Evolutionary conservation across 2,113 vertebrate genomes (phyloP), one percentile per base, ranked within the genome.

Genomic region (Rhinogobius similis): DNA sequence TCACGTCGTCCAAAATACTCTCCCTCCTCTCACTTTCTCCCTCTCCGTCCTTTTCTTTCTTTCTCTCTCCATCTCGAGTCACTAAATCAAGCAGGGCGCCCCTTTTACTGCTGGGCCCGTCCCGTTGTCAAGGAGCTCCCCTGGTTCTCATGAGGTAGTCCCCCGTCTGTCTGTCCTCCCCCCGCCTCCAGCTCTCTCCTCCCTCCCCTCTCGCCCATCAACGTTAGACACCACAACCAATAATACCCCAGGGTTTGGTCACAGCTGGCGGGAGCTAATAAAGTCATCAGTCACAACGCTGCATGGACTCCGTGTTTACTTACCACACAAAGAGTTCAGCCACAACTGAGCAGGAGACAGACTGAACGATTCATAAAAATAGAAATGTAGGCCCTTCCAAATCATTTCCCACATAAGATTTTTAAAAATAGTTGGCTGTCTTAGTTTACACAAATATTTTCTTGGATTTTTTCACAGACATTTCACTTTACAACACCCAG

Each of bases 191-290:
- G 63, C 61, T 44, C 46, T 14, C 32, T 29, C 53, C 32, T 29
- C 53, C 46, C 68, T 65, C 44, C 62, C 44, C 48, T 50, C 64
- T 65, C 50, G 46, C 62, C 64, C 2, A 11, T 72, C 75, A 73
- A 10, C 65, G 26, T 68, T 58, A 21, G 16, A 18, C 44, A 65
- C 65, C 67, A 53, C 62, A 41, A 10, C 66, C 83, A 82, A 83
- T 83, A 83, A 81, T 67, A 89, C 85, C 84, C 80, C 62, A 75
- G 85, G 85, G 87, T 73, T 58, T 72, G 88, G 92, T 80, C 89
- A 87, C 92, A 92, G 90, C 92, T 92, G 91, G 84, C 72, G 65
- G 78, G 63, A 85, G 87, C 88, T 93, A 92, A 93, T 92, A 89
- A 92, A 90, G 84, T 89, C 88, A 93, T 91, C 90, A 89, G 77